Conservation (phyloP, 2,113 vertebrate genomes). For the Odobenus rosmarus region DNA sequence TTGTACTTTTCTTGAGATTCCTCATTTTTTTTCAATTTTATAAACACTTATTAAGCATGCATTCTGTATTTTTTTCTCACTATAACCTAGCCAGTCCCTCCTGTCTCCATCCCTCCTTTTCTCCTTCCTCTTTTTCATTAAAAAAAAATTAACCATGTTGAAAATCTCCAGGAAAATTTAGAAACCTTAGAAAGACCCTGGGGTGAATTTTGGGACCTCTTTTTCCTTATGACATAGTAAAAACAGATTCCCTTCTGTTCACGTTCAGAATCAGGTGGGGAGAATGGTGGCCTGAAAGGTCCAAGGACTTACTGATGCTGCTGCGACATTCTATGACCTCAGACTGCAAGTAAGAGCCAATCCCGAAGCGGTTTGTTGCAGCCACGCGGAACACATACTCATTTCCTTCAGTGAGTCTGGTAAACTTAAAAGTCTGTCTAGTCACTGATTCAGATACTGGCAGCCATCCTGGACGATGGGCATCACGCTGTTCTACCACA, state of each 20-base stretch:
- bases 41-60: background rate
- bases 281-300: background rate
- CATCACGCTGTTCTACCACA: constrained; percentile 96
- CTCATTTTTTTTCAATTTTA: constrained; percentile 37
- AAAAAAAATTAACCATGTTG: background rate
- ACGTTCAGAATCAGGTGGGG: constrained; percentile 19
- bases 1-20: constrained; percentile 5
- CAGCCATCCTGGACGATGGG: constrained; percentile 98
- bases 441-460: constrained; percentile 96
- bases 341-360: constrained; percentile 96
- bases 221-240: background rate
- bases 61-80: background rate
- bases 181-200: background rate
- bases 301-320: constrained; percentile 92
- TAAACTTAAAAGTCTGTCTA: constrained; percentile 93
- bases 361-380: constrained; percentile 96
- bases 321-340: constrained; percentile 95
- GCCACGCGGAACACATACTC: constrained; percentile 98
- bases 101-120: background rate
- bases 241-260: background rate
- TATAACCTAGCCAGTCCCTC: background rate
- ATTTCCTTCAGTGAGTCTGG: constrained; percentile 93
- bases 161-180: constrained; percentile 25
- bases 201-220: constrained; percentile 2
- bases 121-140: background rate